Percentiles rank a stretch among this genome's conserved stretches.
These are phyloP conservation scores for Manis pentadactyla DNA, from an alignment of 2,797 vertebrate genomes.

Conservation along the genomic window DNA sequence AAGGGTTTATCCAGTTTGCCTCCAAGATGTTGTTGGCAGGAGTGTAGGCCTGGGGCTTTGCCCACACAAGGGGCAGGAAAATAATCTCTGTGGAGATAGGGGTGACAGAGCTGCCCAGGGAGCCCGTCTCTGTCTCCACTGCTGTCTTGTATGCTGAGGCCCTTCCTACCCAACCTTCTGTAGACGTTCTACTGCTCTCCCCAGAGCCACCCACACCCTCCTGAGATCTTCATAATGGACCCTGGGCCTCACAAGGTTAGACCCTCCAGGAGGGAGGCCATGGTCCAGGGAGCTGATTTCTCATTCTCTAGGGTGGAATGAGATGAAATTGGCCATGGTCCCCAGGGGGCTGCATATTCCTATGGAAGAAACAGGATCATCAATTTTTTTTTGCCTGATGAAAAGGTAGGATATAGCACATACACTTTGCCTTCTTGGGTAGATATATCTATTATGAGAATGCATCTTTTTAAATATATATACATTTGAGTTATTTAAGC, in stretches of 20 bases:
- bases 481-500: slow-evolving; percentile 25
- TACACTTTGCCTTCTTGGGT: background rate
- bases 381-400: background rate
- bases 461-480: background rate
- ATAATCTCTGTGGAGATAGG: background rate
- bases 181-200: background rate
- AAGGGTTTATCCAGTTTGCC: background rate
- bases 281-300: background rate
- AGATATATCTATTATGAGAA: background rate
- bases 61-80: background rate
- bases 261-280: background rate
- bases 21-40: background rate
- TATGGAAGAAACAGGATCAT: background rate
- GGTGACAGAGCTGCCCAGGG: background rate
- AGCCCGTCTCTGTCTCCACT: background rate
- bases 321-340: background rate
- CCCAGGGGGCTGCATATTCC: background rate
- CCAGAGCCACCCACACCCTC: background rate
- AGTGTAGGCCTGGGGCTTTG: background rate
- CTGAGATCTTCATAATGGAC: background rate
- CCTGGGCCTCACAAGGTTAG: background rate
- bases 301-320: background rate
- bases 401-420: background rate
- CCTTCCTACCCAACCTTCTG: background rate
- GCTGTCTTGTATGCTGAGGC: background rate